A percentile compares a stretch with the other conserved stretches of the same genome.
These are phyloP conservation scores for Phylloscopus trochiloides DNA, from an alignment of 2,113 vertebrate genomes.

Conservation along the genomic window DNA sequence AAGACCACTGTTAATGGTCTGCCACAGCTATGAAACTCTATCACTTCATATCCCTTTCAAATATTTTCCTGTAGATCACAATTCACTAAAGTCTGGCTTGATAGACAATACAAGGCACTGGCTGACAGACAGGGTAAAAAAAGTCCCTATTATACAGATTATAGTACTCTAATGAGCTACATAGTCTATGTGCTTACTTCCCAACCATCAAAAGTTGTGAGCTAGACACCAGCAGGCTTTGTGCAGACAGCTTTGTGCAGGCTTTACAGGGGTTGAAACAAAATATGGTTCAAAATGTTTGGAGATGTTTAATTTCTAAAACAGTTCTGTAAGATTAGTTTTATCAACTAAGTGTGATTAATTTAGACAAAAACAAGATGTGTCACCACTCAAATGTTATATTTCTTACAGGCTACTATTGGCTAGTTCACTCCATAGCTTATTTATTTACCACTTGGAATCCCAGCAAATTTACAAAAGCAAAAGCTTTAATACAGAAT, in stretches of 20 bases:
- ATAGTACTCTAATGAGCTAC: constrained; percentile 20
- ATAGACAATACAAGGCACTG: background rate
- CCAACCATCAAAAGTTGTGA: background rate
- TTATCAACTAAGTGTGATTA: background rate
- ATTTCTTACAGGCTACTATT: background rate
- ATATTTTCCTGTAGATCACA: background rate
- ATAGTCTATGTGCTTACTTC: background rate
- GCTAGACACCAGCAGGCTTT: background rate
- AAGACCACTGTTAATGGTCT: background rate
- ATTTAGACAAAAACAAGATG: background rate
- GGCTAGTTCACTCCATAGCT: background rate
- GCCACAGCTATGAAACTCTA: background rate
- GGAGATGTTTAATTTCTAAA: background rate
- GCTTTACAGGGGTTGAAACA: background rate
- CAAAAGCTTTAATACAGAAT: background rate
- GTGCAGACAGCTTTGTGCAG: background rate
- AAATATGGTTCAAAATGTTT: background rate
- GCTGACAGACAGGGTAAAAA: background rate
- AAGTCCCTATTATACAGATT: background rate
- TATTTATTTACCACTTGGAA: background rate
- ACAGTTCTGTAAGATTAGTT: background rate
- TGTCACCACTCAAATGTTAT: background rate
- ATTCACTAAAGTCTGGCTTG: background rate
- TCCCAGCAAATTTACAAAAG: background rate
- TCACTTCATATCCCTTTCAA: background rate